Percentiles rank a stretch among this genome's conserved stretches.
Conservation (phyloP, 2,113 vertebrate genomes). For the Cariama cristata region DNA sequence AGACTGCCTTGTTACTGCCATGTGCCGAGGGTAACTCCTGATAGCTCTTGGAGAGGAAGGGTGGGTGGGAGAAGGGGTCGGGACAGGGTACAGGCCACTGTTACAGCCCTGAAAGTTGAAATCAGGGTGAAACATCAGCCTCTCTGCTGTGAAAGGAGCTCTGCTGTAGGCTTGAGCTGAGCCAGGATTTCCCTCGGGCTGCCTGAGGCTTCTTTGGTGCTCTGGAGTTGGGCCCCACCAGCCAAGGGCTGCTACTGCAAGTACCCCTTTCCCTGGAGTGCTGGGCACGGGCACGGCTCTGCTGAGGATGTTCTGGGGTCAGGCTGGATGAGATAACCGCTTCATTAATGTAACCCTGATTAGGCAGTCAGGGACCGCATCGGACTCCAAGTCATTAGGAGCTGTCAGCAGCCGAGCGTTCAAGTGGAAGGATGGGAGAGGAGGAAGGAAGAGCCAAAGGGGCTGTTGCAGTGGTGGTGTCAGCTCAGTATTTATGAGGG, state of each 20-base stretch:
- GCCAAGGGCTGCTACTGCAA: not conserved
- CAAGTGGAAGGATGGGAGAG: slow-evolving; percentile 49
- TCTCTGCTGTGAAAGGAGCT: not conserved
- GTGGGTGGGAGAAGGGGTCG: not conserved
- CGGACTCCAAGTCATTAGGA: slow-evolving; percentile 50
- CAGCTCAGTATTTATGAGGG: slow-evolving; percentile 58
- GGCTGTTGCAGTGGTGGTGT: slow-evolving; percentile 28
- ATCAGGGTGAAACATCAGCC: not conserved
- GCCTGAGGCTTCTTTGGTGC: rapidly evolving
- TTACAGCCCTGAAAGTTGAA: not conserved
- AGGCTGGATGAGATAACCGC: slow-evolving; percentile 6
- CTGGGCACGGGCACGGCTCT: not conserved
- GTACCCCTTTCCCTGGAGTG: not conserved
- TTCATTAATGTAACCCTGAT: slow-evolving; percentile 53
- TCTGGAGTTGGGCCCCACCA: not conserved
- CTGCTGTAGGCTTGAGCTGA: not conserved
- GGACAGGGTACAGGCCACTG: not conserved
- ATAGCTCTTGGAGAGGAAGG: not conserved
- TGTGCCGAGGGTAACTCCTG: not conserved
- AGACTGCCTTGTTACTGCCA: not conserved
- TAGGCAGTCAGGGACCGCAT: slow-evolving; percentile 6
- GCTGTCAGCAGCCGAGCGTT: slow-evolving; percentile 57
- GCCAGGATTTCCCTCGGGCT: not conserved
- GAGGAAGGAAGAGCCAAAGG: slow-evolving; percentile 61
- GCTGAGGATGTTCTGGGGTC: slow-evolving; percentile 3